Evolutionary conservation across 2,888 invertebrate genomes (phyloP).

Genomic region (Drosophila seclusa): DNA sequence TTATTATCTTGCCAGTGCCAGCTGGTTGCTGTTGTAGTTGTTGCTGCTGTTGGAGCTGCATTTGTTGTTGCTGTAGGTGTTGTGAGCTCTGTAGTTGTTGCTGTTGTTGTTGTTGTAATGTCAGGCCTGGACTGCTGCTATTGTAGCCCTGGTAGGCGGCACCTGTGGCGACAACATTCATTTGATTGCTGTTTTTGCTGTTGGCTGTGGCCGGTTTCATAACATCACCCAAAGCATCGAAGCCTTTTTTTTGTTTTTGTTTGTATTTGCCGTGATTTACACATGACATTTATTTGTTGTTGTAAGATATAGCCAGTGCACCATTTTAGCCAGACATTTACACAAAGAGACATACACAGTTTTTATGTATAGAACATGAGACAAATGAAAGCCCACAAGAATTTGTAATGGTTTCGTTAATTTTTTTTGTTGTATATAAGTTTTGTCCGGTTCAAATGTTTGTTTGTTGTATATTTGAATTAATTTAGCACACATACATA

Average conservation of each 20-base stretch:
- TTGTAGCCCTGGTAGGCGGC: conserved; percentile 65
- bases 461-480: background rate
- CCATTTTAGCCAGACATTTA: conserved; percentile 73
- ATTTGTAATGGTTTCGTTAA: conserved; percentile 34
- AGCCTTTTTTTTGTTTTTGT: conserved; percentile 85
- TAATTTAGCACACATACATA: conserved; percentile 17
- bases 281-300: conserved; percentile 43
- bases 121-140: conserved; percentile 55
- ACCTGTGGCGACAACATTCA: conserved; percentile 84
- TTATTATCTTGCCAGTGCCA: conserved; percentile 90
- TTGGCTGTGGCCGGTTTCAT: conserved; percentile 87
- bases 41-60: conserved; percentile 73
- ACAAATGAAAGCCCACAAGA: conserved; percentile 70
- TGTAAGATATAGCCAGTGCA: conserved; percentile 63
- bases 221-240: conserved; percentile 91
- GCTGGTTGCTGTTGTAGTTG: conserved; percentile 85
- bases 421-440: conserved; percentile 15
- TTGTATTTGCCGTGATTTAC: conserved; percentile 30
- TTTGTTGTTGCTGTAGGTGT: conserved; percentile 76
- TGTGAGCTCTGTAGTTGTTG: conserved; percentile 74
- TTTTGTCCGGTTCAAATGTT: conserved; percentile 38
- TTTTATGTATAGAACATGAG: conserved; percentile 52
- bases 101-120: conserved; percentile 75
- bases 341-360: conserved; percentile 74
- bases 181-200: conserved; percentile 76